Conservation (phyloP, 2,888 invertebrate genomes). For the Furcula furcula region DNA sequence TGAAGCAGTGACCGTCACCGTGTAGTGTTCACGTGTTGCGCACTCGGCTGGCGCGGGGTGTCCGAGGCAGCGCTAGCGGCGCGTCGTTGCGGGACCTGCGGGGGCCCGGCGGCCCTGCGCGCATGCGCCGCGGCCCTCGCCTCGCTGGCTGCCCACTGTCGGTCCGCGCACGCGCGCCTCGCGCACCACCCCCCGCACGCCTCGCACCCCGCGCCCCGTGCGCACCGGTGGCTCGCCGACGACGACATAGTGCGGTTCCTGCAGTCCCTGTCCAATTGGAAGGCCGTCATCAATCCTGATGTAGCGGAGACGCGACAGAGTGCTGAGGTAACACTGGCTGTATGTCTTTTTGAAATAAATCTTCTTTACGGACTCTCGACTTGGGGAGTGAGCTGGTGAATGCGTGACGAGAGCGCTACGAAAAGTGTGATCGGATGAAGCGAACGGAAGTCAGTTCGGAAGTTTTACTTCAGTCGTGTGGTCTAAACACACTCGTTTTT, state of each 20-base stretch:
- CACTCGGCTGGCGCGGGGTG: conserved; percentile 45
- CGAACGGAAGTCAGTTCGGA: too few species aligned
- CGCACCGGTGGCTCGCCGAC: conserved; percentile 89
- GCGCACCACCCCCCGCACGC: conserved; percentile 29
- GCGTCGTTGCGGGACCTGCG: conserved; percentile 39
- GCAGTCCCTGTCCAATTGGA: conserved; percentile 83
- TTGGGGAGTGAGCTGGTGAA: too few species aligned
- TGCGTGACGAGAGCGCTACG: too few species aligned
- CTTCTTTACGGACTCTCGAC: neutral
- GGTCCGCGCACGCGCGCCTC: conserved; percentile 37
- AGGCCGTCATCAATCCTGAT: conserved; percentile 27
- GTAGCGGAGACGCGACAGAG: conserved; percentile 10
- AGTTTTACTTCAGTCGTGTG: too few species aligned
- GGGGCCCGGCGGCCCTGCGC: conserved; percentile 43
- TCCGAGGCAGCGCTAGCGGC: conserved; percentile 31
- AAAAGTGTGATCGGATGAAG: too few species aligned
- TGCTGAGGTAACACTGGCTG: conserved; percentile 31
- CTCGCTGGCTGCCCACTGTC: conserved; percentile 35
- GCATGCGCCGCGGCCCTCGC: conserved; percentile 44
- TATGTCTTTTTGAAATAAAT: neutral
- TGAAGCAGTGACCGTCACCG: conserved; percentile 55
- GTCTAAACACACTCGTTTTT: too few species aligned
- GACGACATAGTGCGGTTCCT: conserved; percentile 97
- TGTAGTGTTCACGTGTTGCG: conserved; percentile 54
- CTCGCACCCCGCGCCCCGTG: conserved; percentile 33